phyloP scores from a whole-genome alignment of 64 coral and sea anemone species.

The Actinia equina region DNA sequence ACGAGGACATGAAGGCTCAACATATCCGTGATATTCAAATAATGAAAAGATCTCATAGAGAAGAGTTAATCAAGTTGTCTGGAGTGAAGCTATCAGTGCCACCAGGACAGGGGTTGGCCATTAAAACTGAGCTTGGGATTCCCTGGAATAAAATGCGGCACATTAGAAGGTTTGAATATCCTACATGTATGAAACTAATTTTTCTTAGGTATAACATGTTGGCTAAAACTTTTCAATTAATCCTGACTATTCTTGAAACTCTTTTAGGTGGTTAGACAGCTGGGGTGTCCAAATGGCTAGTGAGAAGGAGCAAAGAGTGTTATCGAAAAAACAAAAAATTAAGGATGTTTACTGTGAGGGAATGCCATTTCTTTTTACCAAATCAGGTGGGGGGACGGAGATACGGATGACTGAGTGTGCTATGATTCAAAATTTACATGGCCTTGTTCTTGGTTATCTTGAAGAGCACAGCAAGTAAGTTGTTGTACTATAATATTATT shows the following conservation, averaged over 20 bases:
- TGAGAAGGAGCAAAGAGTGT: conserved; percentile 8
- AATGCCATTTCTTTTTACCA: conserved; percentile 15
- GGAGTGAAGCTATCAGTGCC: background rate
- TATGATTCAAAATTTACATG: background rate
- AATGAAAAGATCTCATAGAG: background rate
- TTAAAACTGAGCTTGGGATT: background rate
- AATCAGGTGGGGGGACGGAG: background rate
- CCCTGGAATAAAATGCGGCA: too few relatives aligned
- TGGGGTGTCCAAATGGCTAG: conserved; percentile 17
- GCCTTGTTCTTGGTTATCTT: background rate
- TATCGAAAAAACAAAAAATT: background rate
- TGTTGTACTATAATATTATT: too few relatives aligned
- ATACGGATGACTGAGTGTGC: background rate
- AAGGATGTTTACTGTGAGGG: background rate
- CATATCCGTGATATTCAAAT: background rate
- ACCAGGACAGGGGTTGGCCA: background rate
- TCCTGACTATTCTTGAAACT: background rate
- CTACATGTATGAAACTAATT: too few relatives aligned
- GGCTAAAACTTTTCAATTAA: background rate
- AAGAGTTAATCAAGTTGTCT: background rate
- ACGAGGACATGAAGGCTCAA: background rate
- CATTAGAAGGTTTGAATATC: background rate
- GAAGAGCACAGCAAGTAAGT: too few relatives aligned
- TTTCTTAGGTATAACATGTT: too few relatives aligned
- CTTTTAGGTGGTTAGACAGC: conserved; percentile 19